Evolutionary conservation across 2,888 invertebrate species (phyloP), one percentile per base, ranked within the genome.

Genomic region (Entomobrya multifasciata): DNA sequence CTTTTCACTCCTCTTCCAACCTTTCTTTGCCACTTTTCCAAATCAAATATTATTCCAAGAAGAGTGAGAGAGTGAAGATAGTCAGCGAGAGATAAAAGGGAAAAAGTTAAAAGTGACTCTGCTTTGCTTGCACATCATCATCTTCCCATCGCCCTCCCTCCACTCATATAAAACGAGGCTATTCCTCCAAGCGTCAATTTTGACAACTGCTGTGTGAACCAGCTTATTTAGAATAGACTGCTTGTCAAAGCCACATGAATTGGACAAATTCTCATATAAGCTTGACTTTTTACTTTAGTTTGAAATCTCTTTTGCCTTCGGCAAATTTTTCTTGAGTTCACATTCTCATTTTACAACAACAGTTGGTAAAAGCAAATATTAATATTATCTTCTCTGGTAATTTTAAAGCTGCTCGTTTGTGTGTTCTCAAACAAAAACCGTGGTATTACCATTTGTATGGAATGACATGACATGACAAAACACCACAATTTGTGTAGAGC

Each of bases 21-120:
- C 41, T 80, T 44, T 78, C 41, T 57, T 67, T 67, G 20, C 80
- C 86, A 80, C 86, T 49, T 86, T 76, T 65, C 65, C 20, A 86
- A 86, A 80, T 86, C 86, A 86, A 86, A 86, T 86, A 86, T 86
- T 86, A 86, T 86, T 86, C 74, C 57, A 76, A 80, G 76, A 79
- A 86, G 57, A 72, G 30, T 30, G 41, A 62, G n/a, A n/a, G n/a
- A n/a, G n/a, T n/a, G n/a, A n/a, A n/a, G n/a, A n/a, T n/a, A n/a
- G n/a, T n/a, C n/a, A n/a, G n/a, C n/a, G n/a, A n/a, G 25, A 65
- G 55, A 76, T 22, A 81, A 52, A 67, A 52, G 67, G 52, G 57
- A 57, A 81, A 57, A 70, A 72, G 81, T 57, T 49, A 49, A 79
- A 77, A 77, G 76, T 77, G 79, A 60, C 49, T 72, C 70, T 44